A percentile compares a stretch with the other conserved stretches of the same genome.
These are phyloP conservation scores for Macquaria australasica DNA, from an alignment of 2,113 vertebrate species.

Conservation along the genomic window DNA sequence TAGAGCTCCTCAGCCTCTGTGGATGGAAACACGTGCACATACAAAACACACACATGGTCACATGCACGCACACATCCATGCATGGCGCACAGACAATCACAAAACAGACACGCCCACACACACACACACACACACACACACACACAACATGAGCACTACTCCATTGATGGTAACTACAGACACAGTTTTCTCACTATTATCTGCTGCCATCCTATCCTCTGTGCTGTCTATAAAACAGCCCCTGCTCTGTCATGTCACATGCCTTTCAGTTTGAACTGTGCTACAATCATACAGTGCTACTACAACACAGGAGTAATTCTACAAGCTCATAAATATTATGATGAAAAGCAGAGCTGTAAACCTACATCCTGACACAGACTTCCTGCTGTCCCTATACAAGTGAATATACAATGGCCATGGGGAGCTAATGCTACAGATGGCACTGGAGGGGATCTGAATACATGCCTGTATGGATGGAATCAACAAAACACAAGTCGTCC, in stretches of 20 bases:
- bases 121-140: constrained; percentile 54
- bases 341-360: constrained; percentile 38
- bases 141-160: constrained; percentile 64
- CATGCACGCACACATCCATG: constrained; percentile 37
- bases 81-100: constrained; percentile 34
- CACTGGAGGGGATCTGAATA: constrained; percentile 47
- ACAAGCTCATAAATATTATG: constrained; percentile 28
- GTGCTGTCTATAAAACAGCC: constrained; percentile 33
- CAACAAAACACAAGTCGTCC: constrained; percentile 51
- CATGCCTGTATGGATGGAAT: constrained; percentile 73
- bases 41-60: constrained; percentile 31
- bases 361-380: constrained; percentile 44
- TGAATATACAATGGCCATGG: constrained; percentile 61
- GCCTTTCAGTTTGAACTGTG: constrained; percentile 28
- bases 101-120: constrained; percentile 22
- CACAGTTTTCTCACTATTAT: constrained; percentile 42
- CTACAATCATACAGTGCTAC: constrained; percentile 30
- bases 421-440: constrained; percentile 60
- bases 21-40: constrained; percentile 72
- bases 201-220: constrained; percentile 53
- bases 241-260: constrained; percentile 45
- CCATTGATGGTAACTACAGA: constrained; percentile 48
- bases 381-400: constrained; percentile 55
- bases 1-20: constrained; percentile 98
- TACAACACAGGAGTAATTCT: constrained; percentile 33